phyloP scores from a whole-genome alignment of 2,888 invertebrate genomes.

The Drosophila glabriapex region DNA sequence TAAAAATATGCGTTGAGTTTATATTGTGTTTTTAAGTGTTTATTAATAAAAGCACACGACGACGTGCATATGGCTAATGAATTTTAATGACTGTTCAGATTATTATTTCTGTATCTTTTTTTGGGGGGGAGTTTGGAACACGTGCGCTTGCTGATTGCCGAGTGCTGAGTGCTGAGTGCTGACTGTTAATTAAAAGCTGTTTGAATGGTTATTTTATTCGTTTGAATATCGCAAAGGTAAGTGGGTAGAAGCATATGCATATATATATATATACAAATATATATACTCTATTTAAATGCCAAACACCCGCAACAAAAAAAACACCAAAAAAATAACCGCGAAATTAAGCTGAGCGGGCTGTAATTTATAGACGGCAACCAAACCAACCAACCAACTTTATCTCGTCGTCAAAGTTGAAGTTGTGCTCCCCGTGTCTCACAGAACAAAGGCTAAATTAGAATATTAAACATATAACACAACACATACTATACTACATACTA shows the following conservation, averaged over 20 bases:
- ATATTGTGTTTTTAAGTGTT: slow-evolving; percentile 47
- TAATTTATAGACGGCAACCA: slow-evolving; percentile 66
- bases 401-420: slow-evolving; percentile 63
- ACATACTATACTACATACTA: slow-evolving; percentile 34
- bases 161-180: slow-evolving; percentile 28
- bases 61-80: slow-evolving; percentile 68
- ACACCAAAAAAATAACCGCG: background rate
- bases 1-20: slow-evolving; percentile 24
- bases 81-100: slow-evolving; percentile 66
- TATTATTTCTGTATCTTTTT: slow-evolving; percentile 9
- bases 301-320: slow-evolving; percentile 55
- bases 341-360: slow-evolving; percentile 47
- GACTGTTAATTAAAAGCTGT: slow-evolving; percentile 63
- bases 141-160: slow-evolving; percentile 38
- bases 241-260: slow-evolving; percentile 12
- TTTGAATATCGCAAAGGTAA: slow-evolving; percentile 30
- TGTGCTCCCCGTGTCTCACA: slow-evolving; percentile 18
- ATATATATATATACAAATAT: background rate
- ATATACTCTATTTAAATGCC: slow-evolving; percentile 58
- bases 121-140: slow-evolving; percentile 32
- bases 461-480: slow-evolving; percentile 59
- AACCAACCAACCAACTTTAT: slow-evolving; percentile 45
- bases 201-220: slow-evolving; percentile 59
- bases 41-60: slow-evolving; percentile 60
- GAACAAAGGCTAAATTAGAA: slow-evolving; percentile 74